Percentiles rank a stretch among this genome's conserved stretches.
Conservation (phyloP, 2,113 vertebrate genomes). For the Cepphus grylle region DNA sequence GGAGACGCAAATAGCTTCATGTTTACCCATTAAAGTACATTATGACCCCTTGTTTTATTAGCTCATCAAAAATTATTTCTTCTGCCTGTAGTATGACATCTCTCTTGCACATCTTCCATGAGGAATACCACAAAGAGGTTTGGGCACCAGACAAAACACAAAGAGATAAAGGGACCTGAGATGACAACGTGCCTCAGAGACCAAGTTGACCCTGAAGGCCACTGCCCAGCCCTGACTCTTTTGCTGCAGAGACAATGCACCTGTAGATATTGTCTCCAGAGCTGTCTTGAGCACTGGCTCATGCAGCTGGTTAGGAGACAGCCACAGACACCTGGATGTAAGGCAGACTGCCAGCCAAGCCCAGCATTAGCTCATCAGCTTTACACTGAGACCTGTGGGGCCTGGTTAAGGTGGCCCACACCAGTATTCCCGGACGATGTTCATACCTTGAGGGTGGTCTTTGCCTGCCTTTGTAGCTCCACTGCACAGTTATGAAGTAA, state of each 20-base stretch:
- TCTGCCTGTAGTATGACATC: not conserved
- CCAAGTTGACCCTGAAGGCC: not conserved
- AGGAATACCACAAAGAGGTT: not conserved
- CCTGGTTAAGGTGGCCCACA: not conserved
- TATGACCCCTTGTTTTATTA: not conserved
- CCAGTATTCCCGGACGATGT: not conserved
- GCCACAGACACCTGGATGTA: not conserved
- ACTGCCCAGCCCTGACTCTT: not conserved
- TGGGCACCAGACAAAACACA: not conserved
- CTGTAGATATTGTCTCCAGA: not conserved
- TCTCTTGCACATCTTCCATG: not conserved
- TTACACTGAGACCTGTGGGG: not conserved
- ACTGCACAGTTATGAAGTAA: not conserved
- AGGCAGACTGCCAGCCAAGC: not conserved
- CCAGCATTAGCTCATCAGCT: not conserved
- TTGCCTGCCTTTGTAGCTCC: not conserved
- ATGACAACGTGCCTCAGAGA: not conserved
- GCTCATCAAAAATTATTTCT: not conserved
- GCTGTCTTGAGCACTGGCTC: accelerated
- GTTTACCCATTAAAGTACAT: not conserved
- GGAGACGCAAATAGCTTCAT: not conserved
- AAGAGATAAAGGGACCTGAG: not conserved
- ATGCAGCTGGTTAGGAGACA: not conserved
- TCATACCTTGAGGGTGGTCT: not conserved
- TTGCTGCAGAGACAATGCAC: not conserved